A percentile compares a stretch with the other conserved stretches of the same genome.
These are phyloP conservation scores for Rotaria sp. DNA, from an alignment of 2,888 invertebrate species.

Conservation along the genomic window DNA sequence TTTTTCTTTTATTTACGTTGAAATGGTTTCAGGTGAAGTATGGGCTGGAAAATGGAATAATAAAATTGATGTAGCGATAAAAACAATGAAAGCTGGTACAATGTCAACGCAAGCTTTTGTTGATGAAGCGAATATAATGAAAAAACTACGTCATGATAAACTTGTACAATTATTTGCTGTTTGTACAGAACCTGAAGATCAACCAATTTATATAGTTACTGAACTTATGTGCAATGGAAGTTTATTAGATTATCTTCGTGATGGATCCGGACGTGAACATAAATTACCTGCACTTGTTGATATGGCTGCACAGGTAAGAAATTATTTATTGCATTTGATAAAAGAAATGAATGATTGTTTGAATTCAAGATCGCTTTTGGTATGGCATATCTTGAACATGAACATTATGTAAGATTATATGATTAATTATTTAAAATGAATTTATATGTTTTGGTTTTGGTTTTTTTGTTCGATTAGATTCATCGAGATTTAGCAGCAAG, in stretches of 20 bases:
- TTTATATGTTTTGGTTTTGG: background rate
- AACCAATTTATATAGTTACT: constrained; percentile 98
- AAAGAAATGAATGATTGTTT: too few relatives aligned
- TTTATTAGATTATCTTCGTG: constrained; percentile 84
- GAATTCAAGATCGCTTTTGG: constrained; percentile 98
- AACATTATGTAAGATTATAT: constrained; percentile 67
- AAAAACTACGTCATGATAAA: constrained; percentile 98
- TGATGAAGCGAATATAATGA: constrained; percentile 98
- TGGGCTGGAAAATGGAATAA: constrained; percentile 93
- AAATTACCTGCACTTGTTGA: constrained; percentile 81
- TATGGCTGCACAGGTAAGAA: constrained; percentile 80
- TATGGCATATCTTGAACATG: constrained; percentile 96
- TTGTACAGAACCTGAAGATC: constrained; percentile 93
- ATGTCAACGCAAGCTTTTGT: constrained; percentile 98
- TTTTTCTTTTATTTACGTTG: background rate
- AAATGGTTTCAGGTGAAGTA: constrained; percentile 75
- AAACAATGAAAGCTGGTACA: constrained; percentile 95
- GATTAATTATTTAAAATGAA: background rate
- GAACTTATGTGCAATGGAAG: constrained; percentile 99
- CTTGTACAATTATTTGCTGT: constrained; percentile 91
- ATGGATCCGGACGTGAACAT: constrained; percentile 69
- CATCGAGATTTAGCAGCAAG: constrained; percentile 81
- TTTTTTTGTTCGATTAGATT: constrained; percentile 74
- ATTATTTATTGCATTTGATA: background rate
- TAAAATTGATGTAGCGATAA: constrained; percentile 79